phyloP scores from a whole-genome alignment of 1,140 invertebrate species.

The Pseudomyrmex gracilis region DNA sequence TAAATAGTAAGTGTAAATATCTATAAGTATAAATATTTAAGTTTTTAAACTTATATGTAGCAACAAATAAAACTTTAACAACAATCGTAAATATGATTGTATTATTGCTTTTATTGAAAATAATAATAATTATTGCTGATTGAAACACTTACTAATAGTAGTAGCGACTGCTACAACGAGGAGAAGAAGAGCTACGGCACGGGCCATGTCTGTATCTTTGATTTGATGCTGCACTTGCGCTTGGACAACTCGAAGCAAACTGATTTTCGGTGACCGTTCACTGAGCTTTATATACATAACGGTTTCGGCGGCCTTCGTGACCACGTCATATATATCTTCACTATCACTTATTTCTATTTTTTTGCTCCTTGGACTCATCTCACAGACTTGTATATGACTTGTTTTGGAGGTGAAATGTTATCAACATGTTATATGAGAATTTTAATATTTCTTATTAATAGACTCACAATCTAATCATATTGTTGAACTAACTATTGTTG shows the following conservation, averaged over 20 bases:
- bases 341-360: conserved; percentile 26
- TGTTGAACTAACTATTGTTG: not conserved
- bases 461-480: not conserved
- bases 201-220: conserved; percentile 44
- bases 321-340: conserved; percentile 26
- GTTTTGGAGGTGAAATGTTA: not conserved
- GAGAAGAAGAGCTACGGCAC: conserved; percentile 22
- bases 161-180: conserved; percentile 45
- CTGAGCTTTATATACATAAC: conserved; percentile 57
- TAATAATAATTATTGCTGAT: not conserved
- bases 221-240: not conserved
- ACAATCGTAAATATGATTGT: too few species aligned
- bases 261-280: not conserved
- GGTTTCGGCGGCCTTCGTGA: conserved; percentile 24
- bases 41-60: too few species aligned
- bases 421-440: conserved; percentile 10
- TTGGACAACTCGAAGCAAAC: conserved; percentile 5
- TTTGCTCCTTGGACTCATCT: not conserved
- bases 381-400: not conserved
- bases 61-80: conserved; percentile 11
- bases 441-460: not conserved
- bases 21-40: too few species aligned
- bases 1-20: too few species aligned
- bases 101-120: too few species aligned
- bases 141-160: conserved; percentile 53